Conservation (phyloP, 1,140 invertebrate genomes). For the Drosophila sturtevanti region DNA sequence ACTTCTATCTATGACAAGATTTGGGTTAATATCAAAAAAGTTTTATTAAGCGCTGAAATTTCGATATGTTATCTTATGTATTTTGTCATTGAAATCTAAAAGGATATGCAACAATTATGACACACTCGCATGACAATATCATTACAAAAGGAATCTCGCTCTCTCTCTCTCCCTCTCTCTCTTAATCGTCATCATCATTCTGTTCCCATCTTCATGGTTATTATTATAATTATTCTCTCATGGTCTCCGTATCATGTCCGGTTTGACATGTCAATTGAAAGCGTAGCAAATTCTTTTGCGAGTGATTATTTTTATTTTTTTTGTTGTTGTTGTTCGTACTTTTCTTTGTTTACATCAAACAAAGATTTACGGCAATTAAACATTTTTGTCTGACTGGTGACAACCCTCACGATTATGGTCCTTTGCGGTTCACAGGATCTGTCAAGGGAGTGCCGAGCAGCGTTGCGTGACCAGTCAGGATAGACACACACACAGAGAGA, state of each 20-base stretch:
- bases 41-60: too few relatives aligned
- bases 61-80: too few relatives aligned
- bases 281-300: slow-evolving; percentile 60
- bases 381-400: slow-evolving; percentile 57
- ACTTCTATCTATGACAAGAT: too few relatives aligned
- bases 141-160: not conserved
- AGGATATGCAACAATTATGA: slow-evolving; percentile 35
- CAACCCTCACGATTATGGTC: slow-evolving; percentile 76
- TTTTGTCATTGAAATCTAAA: not conserved
- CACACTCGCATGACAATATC: slow-evolving; percentile 25
- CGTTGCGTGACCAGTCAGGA: slow-evolving; percentile 61
- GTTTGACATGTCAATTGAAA: slow-evolving; percentile 73
- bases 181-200: slow-evolving; percentile 6
- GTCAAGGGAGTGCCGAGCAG: slow-evolving; percentile 32
- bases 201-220: slow-evolving; percentile 28
- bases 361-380: slow-evolving; percentile 83
- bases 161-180: not conserved
- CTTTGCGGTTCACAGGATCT: slow-evolving; percentile 74
- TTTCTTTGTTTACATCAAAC: slow-evolving; percentile 80
- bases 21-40: too few relatives aligned
- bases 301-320: slow-evolving; percentile 8
- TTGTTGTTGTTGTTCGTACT: slow-evolving; percentile 7
- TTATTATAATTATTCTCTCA: slow-evolving; percentile 58
- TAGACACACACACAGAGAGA: slow-evolving; percentile 16
- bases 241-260: slow-evolving; percentile 46